A percentile compares a stretch with the other conserved stretches of the same genome.
Conservation (phyloP, 2,888 invertebrate species). For the Drosophila multiciliata region DNA sequence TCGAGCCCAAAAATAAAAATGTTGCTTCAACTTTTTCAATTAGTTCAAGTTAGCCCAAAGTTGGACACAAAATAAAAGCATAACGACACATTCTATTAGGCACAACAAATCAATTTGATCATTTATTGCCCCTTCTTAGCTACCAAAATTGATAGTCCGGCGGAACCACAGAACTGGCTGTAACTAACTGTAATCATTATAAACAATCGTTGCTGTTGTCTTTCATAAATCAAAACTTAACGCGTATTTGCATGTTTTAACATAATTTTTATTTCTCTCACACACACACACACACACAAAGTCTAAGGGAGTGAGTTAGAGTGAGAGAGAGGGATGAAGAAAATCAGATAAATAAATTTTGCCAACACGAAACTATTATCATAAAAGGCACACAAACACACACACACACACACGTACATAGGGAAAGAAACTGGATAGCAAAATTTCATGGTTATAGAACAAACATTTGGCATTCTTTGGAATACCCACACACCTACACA, state of each 20-base stretch:
- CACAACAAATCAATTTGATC: slow-evolving; percentile 68
- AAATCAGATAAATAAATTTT: slow-evolving; percentile 81
- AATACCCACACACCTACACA: slow-evolving; percentile 29
- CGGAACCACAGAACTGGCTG: slow-evolving; percentile 58
- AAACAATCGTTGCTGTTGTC: slow-evolving; percentile 59
- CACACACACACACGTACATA: slow-evolving; percentile 26
- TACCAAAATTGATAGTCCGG: slow-evolving; percentile 1
- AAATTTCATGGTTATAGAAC: slow-evolving; percentile 72
- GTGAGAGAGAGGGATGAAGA: not conserved
- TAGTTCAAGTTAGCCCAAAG: slow-evolving; percentile 46
- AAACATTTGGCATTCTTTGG: slow-evolving; percentile 69
- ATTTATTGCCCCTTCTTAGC: slow-evolving; percentile 31
- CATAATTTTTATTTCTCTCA: slow-evolving; percentile 82
- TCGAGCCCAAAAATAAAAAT: slow-evolving; percentile 37
- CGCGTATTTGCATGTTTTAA: slow-evolving; percentile 83
- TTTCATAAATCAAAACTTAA: slow-evolving; percentile 82
- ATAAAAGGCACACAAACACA: slow-evolving; percentile 69
- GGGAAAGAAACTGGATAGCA: slow-evolving; percentile 43
- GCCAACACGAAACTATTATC: slow-evolving; percentile 83
- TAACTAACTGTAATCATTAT: slow-evolving; percentile 70
- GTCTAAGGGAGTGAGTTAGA: not conserved
- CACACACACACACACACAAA: slow-evolving; percentile 44
- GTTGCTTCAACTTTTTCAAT: slow-evolving; percentile 75
- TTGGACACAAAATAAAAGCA: slow-evolving; percentile 37
- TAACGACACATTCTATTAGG: slow-evolving; percentile 70